Base-by-base conservation (phyloP, 2,113 vertebrate species). In the Hepsetus odoe region DNA sequence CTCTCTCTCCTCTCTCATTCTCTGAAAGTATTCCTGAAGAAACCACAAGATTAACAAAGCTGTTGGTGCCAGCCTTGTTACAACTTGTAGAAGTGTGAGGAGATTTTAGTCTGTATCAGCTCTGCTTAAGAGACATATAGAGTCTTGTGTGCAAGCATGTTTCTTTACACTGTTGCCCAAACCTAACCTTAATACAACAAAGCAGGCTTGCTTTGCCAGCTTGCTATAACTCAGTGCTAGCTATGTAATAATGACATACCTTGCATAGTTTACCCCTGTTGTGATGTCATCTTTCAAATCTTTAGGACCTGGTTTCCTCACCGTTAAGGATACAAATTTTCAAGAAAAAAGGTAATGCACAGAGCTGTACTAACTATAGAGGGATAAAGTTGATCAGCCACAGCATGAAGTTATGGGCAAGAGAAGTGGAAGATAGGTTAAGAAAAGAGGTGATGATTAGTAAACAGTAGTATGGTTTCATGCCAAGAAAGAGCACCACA, bases 11-110 rank as follows among this genome's bases (percentile, higher is more conserved):
- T 35, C n/a, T 74, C 18, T 65, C 24, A 44, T 26, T 61, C 4
- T 14, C 20, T 44, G 20, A 49, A 72, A n/a, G n/a, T 22, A 64
- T n/a, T 2, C 6, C 59, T 20, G 32, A 0, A 4, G 5, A 65
- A 20, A 65, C 32, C 20, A 22, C 61, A 65, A 24, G 16, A 2
- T 56, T 42, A 76, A 35, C 11, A 20, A 22, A 33, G 32, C 46
- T 80, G 40, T 18, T 24, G 71, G 42, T 28, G 42, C 28, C 61
- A 7, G 42, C 40, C 68, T 38, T 82, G 70, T 80, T 80, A 18
- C 33, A 67, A 85, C 80, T 80, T 76, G 5, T 33, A 56, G 71
- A 72, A 18, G 24, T 16, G 13, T 18, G 22, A 74, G 16, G 38
- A 26, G 8, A 73, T 44, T 73, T 30, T 20, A 28, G 16, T 20